A percentile compares a stretch with the other conserved stretches of the same genome.
Conservation (phyloP, 2,113 vertebrate species). For the Apteryx mantelli region DNA sequence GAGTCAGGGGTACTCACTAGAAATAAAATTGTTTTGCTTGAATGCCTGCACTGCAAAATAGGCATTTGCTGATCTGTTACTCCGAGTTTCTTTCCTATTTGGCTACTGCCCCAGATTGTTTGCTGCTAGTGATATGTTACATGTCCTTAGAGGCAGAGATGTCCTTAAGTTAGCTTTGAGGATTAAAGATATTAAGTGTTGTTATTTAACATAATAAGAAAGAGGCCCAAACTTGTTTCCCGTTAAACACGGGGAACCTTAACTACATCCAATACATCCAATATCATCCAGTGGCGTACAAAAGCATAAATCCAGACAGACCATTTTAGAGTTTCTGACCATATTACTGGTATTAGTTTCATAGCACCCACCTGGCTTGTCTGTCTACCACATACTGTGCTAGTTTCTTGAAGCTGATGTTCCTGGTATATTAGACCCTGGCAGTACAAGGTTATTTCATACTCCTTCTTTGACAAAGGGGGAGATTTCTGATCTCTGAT, state of each 20-base stretch:
- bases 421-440: not conserved
- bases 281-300: not conserved
- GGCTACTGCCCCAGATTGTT: not conserved
- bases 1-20: not conserved
- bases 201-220: not conserved
- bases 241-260: not conserved
- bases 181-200: not conserved
- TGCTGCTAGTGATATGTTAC: not conserved
- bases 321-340: not conserved
- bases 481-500: not conserved
- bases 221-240: not conserved
- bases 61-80: not conserved
- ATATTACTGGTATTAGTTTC: not conserved
- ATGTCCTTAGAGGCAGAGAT: not conserved
- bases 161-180: not conserved
- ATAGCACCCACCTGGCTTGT: not conserved
- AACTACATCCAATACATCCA: not conserved
- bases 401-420: not conserved
- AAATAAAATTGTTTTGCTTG: not conserved
- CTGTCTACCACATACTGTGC: not conserved
- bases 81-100: not conserved
- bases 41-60: not conserved
- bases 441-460: not conserved
- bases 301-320: not conserved
- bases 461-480: not conserved